Evolutionary conservation across 30 jellyfish, hydroid and myxozoan species (phyloP).

Genomic region (Hydractinia echinata): DNA sequence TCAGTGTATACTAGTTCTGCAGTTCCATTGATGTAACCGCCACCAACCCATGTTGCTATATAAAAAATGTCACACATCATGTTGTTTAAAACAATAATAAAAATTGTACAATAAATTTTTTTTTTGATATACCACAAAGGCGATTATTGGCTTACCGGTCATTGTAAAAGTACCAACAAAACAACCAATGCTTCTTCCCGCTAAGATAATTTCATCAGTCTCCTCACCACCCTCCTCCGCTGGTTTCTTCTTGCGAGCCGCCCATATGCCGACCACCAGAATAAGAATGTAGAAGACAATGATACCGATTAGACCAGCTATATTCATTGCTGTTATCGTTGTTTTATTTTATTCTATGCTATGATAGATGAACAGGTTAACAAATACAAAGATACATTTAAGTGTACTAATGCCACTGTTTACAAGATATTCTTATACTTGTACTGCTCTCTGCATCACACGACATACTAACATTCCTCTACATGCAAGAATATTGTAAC

Average conservation of each 20-base stretch:
- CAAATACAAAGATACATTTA: no score
- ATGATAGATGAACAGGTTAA: background rate
- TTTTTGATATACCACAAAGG: background rate
- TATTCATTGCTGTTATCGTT: conserved; percentile 20
- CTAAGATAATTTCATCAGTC: conserved; percentile 62
- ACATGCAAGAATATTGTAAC: no score
- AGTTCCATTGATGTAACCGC: conserved; percentile 91
- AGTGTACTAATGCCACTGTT: no score
- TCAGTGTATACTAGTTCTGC: conserved; percentile 78
- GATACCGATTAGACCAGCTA: conserved; percentile 70
- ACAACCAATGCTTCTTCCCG: conserved; percentile 89
- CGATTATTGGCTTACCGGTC: conserved; percentile 61
- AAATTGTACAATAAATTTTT: no score
- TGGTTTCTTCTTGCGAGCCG: conserved; percentile 72
- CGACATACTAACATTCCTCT: no score
- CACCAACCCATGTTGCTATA: conserved; percentile 99
- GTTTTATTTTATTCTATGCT: background rate
- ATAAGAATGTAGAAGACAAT: conserved; percentile 57
- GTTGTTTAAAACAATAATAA: no score
- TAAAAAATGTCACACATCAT: background rate
- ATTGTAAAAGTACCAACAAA: conserved; percentile 91
- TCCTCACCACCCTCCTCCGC: conserved; percentile 38
- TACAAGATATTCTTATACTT: no score
- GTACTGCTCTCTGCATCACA: no score
- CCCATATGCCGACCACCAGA: conserved; percentile 67